Percentiles rank a stretch among this genome's conserved stretches.
Conservation (phyloP, 2,888 invertebrate genomes). For the Oscheius sp. region DNA sequence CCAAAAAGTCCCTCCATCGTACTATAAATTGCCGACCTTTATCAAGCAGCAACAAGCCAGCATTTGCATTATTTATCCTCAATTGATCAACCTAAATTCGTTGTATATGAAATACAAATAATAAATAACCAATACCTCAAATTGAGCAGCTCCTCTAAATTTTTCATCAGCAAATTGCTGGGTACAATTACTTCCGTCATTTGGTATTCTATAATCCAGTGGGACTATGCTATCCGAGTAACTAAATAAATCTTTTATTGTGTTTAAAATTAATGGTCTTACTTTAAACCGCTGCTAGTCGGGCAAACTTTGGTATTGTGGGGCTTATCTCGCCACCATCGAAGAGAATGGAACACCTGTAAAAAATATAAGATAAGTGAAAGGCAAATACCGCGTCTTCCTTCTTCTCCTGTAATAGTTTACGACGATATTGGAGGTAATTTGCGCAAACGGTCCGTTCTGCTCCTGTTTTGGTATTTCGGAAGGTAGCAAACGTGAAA, state of each 20-base stretch:
- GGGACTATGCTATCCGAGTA: conserved; percentile 41
- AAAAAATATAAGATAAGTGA: conserved; percentile 1
- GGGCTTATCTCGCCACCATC: conserved; percentile 37
- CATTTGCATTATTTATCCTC: conserved; percentile 34
- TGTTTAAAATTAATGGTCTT: neutral
- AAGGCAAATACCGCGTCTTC: conserved; percentile 42
- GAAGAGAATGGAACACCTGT: conserved; percentile 24
- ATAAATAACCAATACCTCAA: neutral
- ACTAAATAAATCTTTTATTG: conserved; percentile 5
- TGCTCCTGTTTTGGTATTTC: neutral
- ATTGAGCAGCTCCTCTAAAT: conserved; percentile 46
- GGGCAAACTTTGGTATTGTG: conserved; percentile 40
- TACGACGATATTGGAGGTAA: conserved; percentile 62
- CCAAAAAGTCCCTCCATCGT: conserved; percentile 57
- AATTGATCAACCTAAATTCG: conserved; percentile 42
- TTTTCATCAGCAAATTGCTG: conserved; percentile 25
- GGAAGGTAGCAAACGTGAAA: conserved; percentile 23
- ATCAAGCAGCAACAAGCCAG: conserved; percentile 46
- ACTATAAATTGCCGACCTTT: conserved; percentile 43
- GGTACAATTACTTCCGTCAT: conserved; percentile 46
- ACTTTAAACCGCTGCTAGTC: neutral
- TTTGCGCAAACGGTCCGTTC: conserved; percentile 58
- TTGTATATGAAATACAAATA: neutral
- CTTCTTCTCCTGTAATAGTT: conserved; percentile 37
- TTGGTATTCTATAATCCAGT: conserved; percentile 49